Percentiles rank a stretch among this genome's conserved stretches.
These are phyloP conservation scores for Miltochrista miniata DNA, from an alignment of 2,888 invertebrate species.

Conservation along the genomic window DNA sequence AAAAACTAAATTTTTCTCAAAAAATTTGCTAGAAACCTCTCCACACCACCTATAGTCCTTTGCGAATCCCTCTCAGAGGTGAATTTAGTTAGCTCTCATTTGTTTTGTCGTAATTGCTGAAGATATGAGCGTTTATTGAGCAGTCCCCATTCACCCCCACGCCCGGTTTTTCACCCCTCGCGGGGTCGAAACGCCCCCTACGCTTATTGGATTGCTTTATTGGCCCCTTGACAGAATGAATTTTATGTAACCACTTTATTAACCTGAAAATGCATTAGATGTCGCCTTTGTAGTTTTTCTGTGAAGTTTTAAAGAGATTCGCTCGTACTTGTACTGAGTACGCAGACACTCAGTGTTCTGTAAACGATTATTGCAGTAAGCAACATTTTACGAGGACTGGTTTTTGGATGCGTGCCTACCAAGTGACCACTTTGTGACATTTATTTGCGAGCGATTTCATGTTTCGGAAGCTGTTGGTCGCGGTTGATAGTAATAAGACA, in stretches of 20 bases:
- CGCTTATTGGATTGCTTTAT: conserved; percentile 72
- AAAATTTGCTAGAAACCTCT: conserved; percentile 26
- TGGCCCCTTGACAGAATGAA: conserved; percentile 57
- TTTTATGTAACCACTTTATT: conserved; percentile 66
- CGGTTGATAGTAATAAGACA: no score
- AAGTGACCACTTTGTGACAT: no score
- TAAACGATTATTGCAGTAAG: no score
- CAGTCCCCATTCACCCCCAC: conserved; percentile 32
- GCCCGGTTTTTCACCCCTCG: conserved; percentile 27
- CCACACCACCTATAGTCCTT: conserved; percentile 36
- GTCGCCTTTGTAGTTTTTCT: conserved; percentile 17
- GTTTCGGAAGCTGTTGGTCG: no score
- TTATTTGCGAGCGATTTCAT: no score
- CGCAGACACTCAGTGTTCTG: no score
- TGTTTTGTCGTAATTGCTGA: conserved; percentile 79
- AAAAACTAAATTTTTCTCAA: no score
- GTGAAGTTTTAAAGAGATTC: conserved; percentile 1
- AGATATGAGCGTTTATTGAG: conserved; percentile 72
- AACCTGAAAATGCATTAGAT: conserved; percentile 36
- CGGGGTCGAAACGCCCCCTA: conserved; percentile 41
- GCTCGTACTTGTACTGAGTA: no score
- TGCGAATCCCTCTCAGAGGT: conserved; percentile 65
- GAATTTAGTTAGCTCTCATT: conserved; percentile 81
- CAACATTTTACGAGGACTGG: no score
- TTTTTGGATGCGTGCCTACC: no score